Evolutionary conservation across 2,888 invertebrate species (phyloP), one percentile per base, ranked within the genome.

Genomic region (Drosophila kuntzei): DNA sequence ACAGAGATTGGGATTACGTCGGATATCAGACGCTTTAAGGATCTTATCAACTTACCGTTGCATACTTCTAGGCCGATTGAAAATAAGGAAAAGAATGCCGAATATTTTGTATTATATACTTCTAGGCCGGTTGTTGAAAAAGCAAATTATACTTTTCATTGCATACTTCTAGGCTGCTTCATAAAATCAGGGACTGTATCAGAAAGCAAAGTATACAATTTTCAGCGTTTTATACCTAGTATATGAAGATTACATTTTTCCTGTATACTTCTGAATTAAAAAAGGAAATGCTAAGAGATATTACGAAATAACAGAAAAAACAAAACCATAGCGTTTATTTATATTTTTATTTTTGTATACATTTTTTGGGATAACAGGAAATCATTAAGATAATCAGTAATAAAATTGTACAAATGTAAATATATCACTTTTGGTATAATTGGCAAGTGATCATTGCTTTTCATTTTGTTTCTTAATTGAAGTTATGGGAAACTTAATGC

Each of bases 51-150:
- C 4, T 34, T 36, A 25, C 0, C 16, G 29, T 55, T 61, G 79
- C 71, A 49, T 63, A 71, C 78, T 64, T 71, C 11, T 11, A 22
- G 53, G 60, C 55, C 41, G 47, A 14, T n/a, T 27, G 9, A 9
- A 14, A 51, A 37, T 16, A 4, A 18, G n/a, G 3, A 27, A 12
- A 39, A n/a, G n/a, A n/a, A n/a, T n/a, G 2, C 22, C 1, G 11
- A 11, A 29, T 29, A 29, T 29, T 29, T 27, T 27, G 7, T 6
- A 27, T 27, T 27, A 8, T 8, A 9, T 27, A 27, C 29, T 32
- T 11, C 0, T 12, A 32, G 29, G 12, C 11, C 2, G 29, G 3
- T 22, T 2, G 22, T n/a, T n/a, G 3, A 32, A 12, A 12, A 12
- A 12, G 12, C 12, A 32, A 22, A 22, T 22, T 3, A 22, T 2